A percentile compares a stretch with the other conserved stretches of the same genome.
These are phyloP conservation scores for Cristatella mucedo DNA, from an alignment of 2,888 invertebrate genomes.

Conservation along the genomic window DNA sequence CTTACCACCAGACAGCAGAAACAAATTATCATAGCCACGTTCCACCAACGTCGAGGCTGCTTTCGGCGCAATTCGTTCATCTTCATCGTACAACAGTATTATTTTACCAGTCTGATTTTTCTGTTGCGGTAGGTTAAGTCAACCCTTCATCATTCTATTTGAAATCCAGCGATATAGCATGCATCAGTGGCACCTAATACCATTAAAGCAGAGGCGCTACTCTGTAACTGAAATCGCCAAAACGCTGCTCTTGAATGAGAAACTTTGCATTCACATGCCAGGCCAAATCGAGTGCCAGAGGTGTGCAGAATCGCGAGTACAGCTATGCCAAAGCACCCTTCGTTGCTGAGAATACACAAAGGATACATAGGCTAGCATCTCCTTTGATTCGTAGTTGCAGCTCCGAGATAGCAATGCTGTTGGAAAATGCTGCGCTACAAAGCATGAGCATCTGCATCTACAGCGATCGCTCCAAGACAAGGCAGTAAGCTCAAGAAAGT, in stretches of 20 bases:
- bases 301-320: not conserved
- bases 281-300: too few species aligned
- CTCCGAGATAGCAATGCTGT: constrained; percentile 36
- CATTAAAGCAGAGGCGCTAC: too few species aligned
- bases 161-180: too few species aligned
- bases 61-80: constrained; percentile 35
- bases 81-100: constrained; percentile 41
- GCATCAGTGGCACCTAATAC: too few species aligned
- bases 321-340: too few species aligned
- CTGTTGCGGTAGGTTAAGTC: constrained; percentile 19
- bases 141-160: too few species aligned
- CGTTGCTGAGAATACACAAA: constrained; percentile 15
- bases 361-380: constrained; percentile 39
- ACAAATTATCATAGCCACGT: constrained; percentile 42
- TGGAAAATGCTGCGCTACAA: constrained; percentile 39
- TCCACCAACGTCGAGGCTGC: constrained; percentile 40
- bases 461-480: too few species aligned
- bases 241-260: too few species aligned
- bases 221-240: too few species aligned
- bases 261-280: too few species aligned
- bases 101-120: constrained; percentile 39
- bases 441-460: not conserved
- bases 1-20: constrained; percentile 42
- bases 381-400: constrained; percentile 38
- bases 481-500: too few species aligned